Evolutionary conservation across 2,888 invertebrate genomes (phyloP).

Genomic region (Leuctra nigra): DNA sequence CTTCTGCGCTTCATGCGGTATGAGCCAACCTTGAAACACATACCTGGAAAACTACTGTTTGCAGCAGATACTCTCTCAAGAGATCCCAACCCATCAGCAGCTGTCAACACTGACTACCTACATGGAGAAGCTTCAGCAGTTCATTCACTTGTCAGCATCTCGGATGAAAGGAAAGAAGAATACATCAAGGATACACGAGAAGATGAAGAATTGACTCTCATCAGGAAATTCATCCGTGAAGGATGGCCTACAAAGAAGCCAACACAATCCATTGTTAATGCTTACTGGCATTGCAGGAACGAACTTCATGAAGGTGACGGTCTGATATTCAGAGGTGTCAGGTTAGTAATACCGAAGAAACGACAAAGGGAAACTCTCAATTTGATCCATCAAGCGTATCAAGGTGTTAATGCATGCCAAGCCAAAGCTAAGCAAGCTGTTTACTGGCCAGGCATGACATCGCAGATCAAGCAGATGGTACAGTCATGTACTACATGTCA

Average conservation of each 20-base stretch:
- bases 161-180: background rate
- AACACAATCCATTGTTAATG: background rate
- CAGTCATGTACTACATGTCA: constrained; percentile 14
- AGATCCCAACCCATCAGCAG: background rate
- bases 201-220: background rate
- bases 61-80: constrained; percentile 9
- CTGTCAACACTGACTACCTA: background rate
- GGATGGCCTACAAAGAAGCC: constrained; percentile 1
- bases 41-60: background rate
- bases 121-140: background rate
- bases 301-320: constrained; percentile 10
- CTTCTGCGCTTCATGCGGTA: background rate
- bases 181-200: background rate
- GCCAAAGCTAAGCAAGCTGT: background rate
- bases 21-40: background rate
- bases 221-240: background rate
- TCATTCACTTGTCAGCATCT: background rate
- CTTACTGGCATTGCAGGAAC: constrained; percentile 3
- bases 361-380: background rate
- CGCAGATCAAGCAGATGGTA: constrained; percentile 32
- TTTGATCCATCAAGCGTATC: constrained; percentile 11
- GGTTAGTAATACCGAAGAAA: constrained; percentile 3
- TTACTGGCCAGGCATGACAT: constrained; percentile 20
- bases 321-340: background rate
- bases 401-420: constrained; percentile 6